These are phyloP conservation scores for Eulemur coronatus DNA, from an alignment of 2,797 vertebrate species.

Conservation along the genomic window DNA sequence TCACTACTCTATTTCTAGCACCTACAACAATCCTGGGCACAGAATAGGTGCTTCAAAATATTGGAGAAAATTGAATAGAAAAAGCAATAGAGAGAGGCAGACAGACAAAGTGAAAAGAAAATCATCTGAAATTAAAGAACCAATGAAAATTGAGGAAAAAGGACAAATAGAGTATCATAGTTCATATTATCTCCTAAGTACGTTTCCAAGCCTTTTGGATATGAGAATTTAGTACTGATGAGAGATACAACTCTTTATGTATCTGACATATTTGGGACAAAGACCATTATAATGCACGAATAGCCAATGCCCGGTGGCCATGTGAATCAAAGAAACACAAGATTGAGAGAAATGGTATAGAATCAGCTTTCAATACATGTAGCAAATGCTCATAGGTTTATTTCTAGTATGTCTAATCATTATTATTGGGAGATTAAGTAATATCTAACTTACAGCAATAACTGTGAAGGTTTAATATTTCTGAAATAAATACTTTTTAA, in stretches of 20 bases:
- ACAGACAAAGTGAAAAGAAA: not conserved
- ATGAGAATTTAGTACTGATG: not conserved
- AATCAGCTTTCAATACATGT: not conserved
- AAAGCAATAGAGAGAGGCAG: not conserved
- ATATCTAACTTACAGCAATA: not conserved
- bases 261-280: not conserved
- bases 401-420: not conserved
- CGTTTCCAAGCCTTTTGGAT: not conserved
- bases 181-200: not conserved
- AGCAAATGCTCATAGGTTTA: not conserved
- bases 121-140: not conserved
- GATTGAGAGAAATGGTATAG: not conserved
- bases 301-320: not conserved
- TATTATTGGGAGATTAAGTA: not conserved
- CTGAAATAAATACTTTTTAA: not conserved
- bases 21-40: not conserved
- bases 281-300: not conserved
- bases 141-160: not conserved
- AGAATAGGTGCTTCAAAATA: not conserved
- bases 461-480: not conserved
- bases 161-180: not conserved
- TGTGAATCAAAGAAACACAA: not conserved
- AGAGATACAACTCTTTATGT: not conserved
- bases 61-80: not conserved
- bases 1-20: not conserved